Evolutionary conservation across 2,113 vertebrate genomes (phyloP).

Genomic region (Australoheros scitulus): DNA sequence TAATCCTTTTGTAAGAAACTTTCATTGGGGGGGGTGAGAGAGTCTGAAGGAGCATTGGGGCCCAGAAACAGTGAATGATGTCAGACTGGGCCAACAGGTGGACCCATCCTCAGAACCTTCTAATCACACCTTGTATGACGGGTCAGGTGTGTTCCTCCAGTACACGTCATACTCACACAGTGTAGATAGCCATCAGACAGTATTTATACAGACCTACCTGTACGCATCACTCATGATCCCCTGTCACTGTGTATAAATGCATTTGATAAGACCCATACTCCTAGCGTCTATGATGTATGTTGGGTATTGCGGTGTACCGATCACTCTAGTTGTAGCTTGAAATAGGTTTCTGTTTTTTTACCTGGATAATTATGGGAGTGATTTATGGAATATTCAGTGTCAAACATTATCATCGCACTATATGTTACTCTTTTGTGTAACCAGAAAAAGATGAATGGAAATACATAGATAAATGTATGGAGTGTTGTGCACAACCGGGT

Average conservation of each 20-base stretch:
- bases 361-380: conserved; percentile 35
- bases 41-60: background rate
- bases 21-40: no score
- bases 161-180: conserved; percentile 1
- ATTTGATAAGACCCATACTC: conserved; percentile 47
- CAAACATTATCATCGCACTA: conserved; percentile 37
- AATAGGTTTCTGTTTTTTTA: conserved; percentile 47
- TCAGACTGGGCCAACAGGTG: background rate
- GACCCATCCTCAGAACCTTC: background rate
- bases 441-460: conserved; percentile 65
- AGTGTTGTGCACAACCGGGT: conserved; percentile 71
- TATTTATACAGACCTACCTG: conserved; percentile 43
- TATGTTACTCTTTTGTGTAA: conserved; percentile 70
- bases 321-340: conserved; percentile 64
- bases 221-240: conserved; percentile 22
- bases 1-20: no score
- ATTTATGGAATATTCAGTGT: conserved; percentile 49
- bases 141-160: conserved; percentile 9
- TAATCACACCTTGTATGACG: background rate
- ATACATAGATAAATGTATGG: conserved; percentile 69
- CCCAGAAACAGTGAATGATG: background rate
- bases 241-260: conserved; percentile 49
- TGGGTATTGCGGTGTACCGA: conserved; percentile 62
- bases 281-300: conserved; percentile 53
- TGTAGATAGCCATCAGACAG: conserved; percentile 58